These are phyloP conservation scores for Pogonognathellus flavescens DNA, from an alignment of 1,140 invertebrate genomes.

Conservation along the genomic window DNA sequence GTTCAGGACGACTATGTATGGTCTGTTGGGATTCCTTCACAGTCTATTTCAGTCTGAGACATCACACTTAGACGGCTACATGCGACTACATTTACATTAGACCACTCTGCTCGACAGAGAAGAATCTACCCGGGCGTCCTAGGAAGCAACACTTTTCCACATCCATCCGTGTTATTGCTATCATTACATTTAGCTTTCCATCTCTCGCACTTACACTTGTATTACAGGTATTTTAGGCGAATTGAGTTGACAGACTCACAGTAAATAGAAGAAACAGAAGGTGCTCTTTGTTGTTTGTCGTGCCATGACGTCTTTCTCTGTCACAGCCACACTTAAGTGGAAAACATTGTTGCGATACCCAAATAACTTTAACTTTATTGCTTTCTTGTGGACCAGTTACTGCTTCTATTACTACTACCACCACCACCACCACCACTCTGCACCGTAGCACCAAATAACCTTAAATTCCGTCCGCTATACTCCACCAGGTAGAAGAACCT, in stretches of 20 bases:
- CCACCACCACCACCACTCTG: no score
- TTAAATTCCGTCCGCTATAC: not conserved
- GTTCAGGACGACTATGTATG: constrained; percentile 23
- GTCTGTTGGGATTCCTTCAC: constrained; percentile 38
- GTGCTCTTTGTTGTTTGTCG: no score
- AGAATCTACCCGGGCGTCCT: not conserved
- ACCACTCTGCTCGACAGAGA: not conserved
- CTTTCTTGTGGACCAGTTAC: no score
- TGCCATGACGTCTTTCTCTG: no score
- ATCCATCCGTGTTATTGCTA: constrained; percentile 27
- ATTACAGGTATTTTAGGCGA: constrained; percentile 27
- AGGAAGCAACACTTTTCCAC: constrained; percentile 21
- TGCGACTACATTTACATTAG: not conserved
- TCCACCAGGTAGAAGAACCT: not conserved
- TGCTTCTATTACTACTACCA: no score
- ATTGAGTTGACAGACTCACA: constrained; percentile 29
- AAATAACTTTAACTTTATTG: no score
- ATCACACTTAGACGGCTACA: constrained; percentile 11
- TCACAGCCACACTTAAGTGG: no score
- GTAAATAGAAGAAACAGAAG: not conserved
- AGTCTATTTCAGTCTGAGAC: constrained; percentile 31
- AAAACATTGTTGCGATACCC: no score
- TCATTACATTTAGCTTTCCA: constrained; percentile 30
- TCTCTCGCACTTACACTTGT: constrained; percentile 16
- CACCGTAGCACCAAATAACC: not conserved